Evolutionary conservation across 2,888 invertebrate species (phyloP).

Genomic region (Tortrix viridana): DNA sequence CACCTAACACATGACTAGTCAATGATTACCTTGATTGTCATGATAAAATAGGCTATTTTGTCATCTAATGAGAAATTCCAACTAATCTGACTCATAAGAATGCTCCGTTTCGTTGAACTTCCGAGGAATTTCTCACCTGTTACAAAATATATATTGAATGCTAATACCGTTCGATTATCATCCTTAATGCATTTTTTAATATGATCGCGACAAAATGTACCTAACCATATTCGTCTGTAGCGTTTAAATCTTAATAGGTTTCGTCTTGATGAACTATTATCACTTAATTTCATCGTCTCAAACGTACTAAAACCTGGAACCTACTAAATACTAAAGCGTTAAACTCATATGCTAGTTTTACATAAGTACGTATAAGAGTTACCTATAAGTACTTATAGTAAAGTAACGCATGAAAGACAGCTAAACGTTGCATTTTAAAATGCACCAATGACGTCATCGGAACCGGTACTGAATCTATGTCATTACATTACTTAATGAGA

Average conservation of each 20-base stretch:
- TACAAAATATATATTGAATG: conserved; percentile 36
- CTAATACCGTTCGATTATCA: not conserved
- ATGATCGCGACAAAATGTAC: too few relatives aligned
- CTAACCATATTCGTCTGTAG: not conserved
- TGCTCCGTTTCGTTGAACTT: conserved; percentile 55
- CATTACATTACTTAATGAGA: conserved; percentile 30
- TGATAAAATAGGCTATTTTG: conserved; percentile 26
- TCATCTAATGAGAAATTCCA: conserved; percentile 11
- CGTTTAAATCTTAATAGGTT: not conserved
- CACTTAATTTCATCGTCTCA: not conserved
- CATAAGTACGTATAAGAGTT: too few relatives aligned
- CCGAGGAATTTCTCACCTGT: conserved; percentile 59
- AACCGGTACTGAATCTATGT: conserved; percentile 33
- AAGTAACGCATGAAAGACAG: too few relatives aligned
- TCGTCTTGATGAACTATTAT: conserved; percentile 3
- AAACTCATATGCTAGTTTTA: too few relatives aligned
- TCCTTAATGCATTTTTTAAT: not conserved
- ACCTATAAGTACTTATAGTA: too few relatives aligned
- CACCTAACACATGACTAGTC: conserved; percentile 28
- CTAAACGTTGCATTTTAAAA: not conserved
- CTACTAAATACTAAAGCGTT: too few relatives aligned
- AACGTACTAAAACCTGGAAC: too few relatives aligned
- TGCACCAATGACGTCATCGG: conserved; percentile 24
- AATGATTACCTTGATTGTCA: conserved; percentile 18
- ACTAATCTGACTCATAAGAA: conserved; percentile 30